phyloP scores from a whole-genome alignment of 2,113 vertebrate species.

The Pangasianodon hypophthalmus region DNA sequence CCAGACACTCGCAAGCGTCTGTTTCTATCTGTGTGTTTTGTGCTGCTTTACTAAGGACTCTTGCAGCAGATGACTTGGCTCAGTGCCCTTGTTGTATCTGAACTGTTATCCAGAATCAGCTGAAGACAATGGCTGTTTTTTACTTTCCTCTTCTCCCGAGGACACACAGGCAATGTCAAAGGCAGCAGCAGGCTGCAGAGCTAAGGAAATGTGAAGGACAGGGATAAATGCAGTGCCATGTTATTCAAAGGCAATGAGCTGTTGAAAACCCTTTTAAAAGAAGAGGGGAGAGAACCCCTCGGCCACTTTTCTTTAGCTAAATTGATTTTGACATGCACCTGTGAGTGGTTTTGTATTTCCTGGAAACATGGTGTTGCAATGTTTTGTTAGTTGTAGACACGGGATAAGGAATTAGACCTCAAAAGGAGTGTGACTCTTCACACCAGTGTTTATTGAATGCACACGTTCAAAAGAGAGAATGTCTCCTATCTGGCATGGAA shows the following conservation, averaged over 20 bases:
- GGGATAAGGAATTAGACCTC: conserved; percentile 61
- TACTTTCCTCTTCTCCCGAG: conserved; percentile 58
- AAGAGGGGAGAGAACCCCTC: conserved; percentile 60
- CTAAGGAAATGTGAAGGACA: conserved; percentile 68
- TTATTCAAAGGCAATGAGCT: conserved; percentile 58
- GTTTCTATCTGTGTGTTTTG: conserved; percentile 56
- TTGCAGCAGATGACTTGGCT: conserved; percentile 60
- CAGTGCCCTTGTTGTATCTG: conserved; percentile 58
- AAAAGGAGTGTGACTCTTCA: conserved; percentile 66
- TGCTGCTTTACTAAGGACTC: conserved; percentile 42
- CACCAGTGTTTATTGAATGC: conserved; percentile 25
- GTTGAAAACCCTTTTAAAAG: conserved; percentile 52
- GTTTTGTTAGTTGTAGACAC: conserved; percentile 53
- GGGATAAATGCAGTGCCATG: conserved; percentile 51
- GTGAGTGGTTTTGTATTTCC: conserved; percentile 56
- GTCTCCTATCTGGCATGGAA: conserved; percentile 12
- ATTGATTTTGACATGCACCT: conserved; percentile 55
- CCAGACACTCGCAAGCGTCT: conserved; percentile 56
- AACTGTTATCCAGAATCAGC: conserved; percentile 65
- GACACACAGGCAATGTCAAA: conserved; percentile 56
- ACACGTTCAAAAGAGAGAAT: neutral
- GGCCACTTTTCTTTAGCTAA: conserved; percentile 59
- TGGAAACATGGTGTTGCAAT: conserved; percentile 58
- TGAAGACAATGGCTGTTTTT: conserved; percentile 60
- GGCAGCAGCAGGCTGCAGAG: conserved; percentile 49